A percentile compares a stretch with the other conserved stretches of the same genome.
These are phyloP conservation scores for Petrophora chlorosata DNA, from an alignment of 2,888 invertebrate species.

Conservation along the genomic window DNA sequence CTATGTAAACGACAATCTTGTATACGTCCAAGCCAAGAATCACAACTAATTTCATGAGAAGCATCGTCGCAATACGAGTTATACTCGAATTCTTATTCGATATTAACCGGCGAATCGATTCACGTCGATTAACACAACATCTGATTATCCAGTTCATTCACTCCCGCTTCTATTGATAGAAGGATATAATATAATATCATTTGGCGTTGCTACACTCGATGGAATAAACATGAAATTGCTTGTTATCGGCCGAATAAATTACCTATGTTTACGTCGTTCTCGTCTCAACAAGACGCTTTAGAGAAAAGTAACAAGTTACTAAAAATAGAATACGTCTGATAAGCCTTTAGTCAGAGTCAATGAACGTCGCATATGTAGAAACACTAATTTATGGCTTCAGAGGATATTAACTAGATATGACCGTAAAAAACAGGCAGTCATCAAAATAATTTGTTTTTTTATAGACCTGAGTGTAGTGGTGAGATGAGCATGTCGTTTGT, in stretches of 20 bases:
- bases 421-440: no score
- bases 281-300: slow-evolving; percentile 9
- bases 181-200: slow-evolving; percentile 35
- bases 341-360: neutral
- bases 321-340: neutral
- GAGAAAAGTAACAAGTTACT: slow-evolving; percentile 1
- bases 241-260: slow-evolving; percentile 46
- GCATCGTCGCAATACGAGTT: no score
- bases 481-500: no score
- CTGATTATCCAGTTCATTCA: slow-evolving; percentile 20
- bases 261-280: slow-evolving; percentile 42
- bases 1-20: no score
- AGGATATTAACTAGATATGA: no score
- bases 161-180: slow-evolving; percentile 28
- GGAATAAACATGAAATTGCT: slow-evolving; percentile 39
- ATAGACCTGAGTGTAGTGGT: no score
- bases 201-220: slow-evolving; percentile 36
- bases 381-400: no score
- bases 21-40: neutral
- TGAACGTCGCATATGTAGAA: no score
- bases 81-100: neutral
- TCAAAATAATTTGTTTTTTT: no score
- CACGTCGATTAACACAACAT: slow-evolving; percentile 2
- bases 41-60: no score
- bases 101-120: no score